Conservation (phyloP, 2,113 vertebrate genomes). For the Macquaria ambigua region DNA sequence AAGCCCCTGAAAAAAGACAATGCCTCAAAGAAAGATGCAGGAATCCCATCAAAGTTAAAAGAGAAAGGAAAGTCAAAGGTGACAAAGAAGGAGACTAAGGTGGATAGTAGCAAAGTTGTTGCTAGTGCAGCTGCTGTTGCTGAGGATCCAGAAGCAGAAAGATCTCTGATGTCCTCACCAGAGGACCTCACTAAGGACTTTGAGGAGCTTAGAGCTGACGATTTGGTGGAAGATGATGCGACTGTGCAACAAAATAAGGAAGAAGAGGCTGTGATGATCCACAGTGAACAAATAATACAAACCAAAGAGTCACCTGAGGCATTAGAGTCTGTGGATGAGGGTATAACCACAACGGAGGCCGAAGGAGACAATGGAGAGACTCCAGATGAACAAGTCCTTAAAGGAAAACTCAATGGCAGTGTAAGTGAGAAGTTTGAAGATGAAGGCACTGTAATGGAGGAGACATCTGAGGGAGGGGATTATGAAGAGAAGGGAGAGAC, state of each 20-base stretch:
- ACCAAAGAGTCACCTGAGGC: constrained; percentile 89
- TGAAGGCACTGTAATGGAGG: constrained; percentile 93
- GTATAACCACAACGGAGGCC: constrained; percentile 93
- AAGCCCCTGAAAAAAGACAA: constrained; percentile 92
- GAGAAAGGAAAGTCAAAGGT: constrained; percentile 90
- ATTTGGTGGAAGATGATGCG: constrained; percentile 84
- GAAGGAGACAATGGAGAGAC: constrained; percentile 92
- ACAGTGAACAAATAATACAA: constrained; percentile 82
- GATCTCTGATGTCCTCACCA: constrained; percentile 95
- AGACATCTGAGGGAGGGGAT: constrained; percentile 91
- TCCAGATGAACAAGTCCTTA: constrained; percentile 89
- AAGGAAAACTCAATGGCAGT: constrained; percentile 87
- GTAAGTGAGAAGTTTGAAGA: constrained; percentile 92
- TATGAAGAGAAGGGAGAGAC: constrained; percentile 95
- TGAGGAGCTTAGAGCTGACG: constrained; percentile 92
- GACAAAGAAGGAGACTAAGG: constrained; percentile 89
- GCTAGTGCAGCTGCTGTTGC: constrained; percentile 62
- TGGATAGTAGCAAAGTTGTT: constrained; percentile 72
- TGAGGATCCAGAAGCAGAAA: constrained; percentile 87
- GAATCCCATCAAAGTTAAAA: constrained; percentile 86
- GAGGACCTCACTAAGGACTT: constrained; percentile 98
- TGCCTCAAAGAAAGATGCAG: constrained; percentile 86
- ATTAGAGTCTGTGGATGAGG: constrained; percentile 92
- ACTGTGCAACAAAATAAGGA: constrained; percentile 80
- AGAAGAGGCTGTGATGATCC: constrained; percentile 79